Evolutionary conservation across 2,113 vertebrate species (phyloP), one percentile per base, ranked within the genome.

Genomic region (Pseudorasbora parva): DNA sequence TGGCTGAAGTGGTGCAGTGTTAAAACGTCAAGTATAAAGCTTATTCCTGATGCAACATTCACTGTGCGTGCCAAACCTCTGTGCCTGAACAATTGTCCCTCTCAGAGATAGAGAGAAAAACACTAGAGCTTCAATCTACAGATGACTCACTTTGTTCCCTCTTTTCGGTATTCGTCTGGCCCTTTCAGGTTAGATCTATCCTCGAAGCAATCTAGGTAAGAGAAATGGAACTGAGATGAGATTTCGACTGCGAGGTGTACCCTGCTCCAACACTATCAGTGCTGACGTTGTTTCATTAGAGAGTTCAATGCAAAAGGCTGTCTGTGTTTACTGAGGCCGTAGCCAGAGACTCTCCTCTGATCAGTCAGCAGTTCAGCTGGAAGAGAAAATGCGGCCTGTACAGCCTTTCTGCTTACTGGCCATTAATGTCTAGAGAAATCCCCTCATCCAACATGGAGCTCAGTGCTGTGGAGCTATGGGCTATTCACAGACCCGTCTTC

Each of bases 141-240:
- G 74, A 82, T 88, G 82, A 86, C 81, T 86, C 79, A 86, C 68
- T 78, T 77, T 82, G 71, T 81, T 72, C 74, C 25, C 64, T 77
- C 54, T 84, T 75, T 72, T 73, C 73, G 78, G 84, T 80, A 82
- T 88, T 82, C 51, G 43, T 86, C 59, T 72, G 49, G 69, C 23
- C 60, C 64, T 62, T 88, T 86, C 59, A 27, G 69, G 51, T 86
- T 81, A 86, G 23, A 85, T 75, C 57, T 78, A 82, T 84, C 84
- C 79, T 49, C 41, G 25, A 62, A 87, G 83, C 76, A 87, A 87
- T 87, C 86, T 83, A 71, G 64, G 73, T 30, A 59, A 82, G 77
- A 51, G 11, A 86, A 82, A 30, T 72, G n/a, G 66, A 62, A 21
- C 54, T 25, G 72, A 82, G 56, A 87, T 85, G 66, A 82, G 80